phyloP scores from a whole-genome alignment of 2,888 invertebrate genomes.

The Rosalia funebris region DNA sequence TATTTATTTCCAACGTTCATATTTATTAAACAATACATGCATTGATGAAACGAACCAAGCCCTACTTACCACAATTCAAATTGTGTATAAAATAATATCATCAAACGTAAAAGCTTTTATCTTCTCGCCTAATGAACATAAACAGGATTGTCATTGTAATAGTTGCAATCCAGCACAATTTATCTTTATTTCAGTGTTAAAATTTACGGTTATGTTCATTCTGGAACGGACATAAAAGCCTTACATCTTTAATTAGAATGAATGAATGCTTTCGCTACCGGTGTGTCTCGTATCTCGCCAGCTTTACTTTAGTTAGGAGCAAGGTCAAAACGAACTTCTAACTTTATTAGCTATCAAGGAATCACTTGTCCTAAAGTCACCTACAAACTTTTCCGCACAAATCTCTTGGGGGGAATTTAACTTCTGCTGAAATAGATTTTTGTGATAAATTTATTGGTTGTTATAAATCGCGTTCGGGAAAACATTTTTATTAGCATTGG shows the following conservation, averaged over 20 bases:
- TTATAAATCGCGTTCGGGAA: background rate
- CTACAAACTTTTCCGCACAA: conserved; percentile 26
- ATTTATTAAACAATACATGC: background rate
- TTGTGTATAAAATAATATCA: conserved; percentile 10
- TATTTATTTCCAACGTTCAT: background rate
- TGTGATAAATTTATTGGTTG: background rate
- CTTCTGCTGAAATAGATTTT: conserved; percentile 31
- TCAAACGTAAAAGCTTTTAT: conserved; percentile 20
- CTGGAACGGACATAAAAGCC: conserved; percentile 36
- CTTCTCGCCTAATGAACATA: conserved; percentile 27
- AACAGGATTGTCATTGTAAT: conserved; percentile 27
- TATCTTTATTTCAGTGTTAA: conserved; percentile 28
- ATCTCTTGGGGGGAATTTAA: conserved; percentile 28
- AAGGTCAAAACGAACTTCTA: conserved; percentile 26
- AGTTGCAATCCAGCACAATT: conserved; percentile 28
- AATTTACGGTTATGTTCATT: conserved; percentile 30
- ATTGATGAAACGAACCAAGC: background rate
- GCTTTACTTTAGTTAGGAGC: conserved; percentile 21
- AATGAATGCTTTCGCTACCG: conserved; percentile 33
- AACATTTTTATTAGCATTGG: background rate
- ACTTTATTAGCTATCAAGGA: conserved; percentile 25
- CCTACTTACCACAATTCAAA: background rate
- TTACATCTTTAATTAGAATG: conserved; percentile 36
- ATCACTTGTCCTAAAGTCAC: conserved; percentile 26
- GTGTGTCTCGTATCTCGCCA: conserved; percentile 24